Evolutionary conservation across 2,113 vertebrate genomes (phyloP), one percentile per base, ranked within the genome.

Genomic region (Urocynchramus pylzowi): DNA sequence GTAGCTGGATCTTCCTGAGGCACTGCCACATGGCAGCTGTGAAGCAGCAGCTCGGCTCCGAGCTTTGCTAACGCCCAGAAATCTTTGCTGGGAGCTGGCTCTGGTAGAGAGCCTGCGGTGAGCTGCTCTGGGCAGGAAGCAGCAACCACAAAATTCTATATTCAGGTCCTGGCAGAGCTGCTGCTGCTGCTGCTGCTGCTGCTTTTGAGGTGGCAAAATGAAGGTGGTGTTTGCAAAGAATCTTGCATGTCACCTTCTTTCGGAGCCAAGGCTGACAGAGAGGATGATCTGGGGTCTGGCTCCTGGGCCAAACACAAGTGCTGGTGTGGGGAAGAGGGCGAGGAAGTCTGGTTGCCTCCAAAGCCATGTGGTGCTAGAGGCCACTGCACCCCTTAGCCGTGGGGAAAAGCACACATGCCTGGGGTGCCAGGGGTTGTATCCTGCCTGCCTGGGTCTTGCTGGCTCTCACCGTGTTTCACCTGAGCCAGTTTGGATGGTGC

Each of bases 61-160:
- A 74, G 83, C 67, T 90, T 30, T 76, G 88, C 85, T 93, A 76
- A 65, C 0, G 0, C 71, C 54, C 79, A 70, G 53, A 65, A 81
- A 70, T 70, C 50, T 93, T 93, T 26, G 61, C 73, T 64, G 91
- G 76, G 89, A 74, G 79, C 57, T 14, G 3, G 35, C 75, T 56
- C 80, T 1, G 0, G 83, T 45, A 68, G 57, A 1, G 5, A 85
- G 84, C n/a, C 67, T 52, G 83, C 0, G 13, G 76, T 0, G 18
- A 92, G 71, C 83, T 39, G 83, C 83, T 67, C 64, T 67, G 30
- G 16, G 80, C 96, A 95, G 96, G 96, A 97, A 97, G 64, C 86
- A 37, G 60, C 79, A 93, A 96, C 95, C 95, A 39, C 96, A 93
- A 49, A 67, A 56, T 87, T 94, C 33, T 95, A 75, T 89, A 87